Evolutionary conservation across 2,113 vertebrate species (phyloP), one percentile per base, ranked within the genome.

Genomic region (Aphelocoma coerulescens): DNA sequence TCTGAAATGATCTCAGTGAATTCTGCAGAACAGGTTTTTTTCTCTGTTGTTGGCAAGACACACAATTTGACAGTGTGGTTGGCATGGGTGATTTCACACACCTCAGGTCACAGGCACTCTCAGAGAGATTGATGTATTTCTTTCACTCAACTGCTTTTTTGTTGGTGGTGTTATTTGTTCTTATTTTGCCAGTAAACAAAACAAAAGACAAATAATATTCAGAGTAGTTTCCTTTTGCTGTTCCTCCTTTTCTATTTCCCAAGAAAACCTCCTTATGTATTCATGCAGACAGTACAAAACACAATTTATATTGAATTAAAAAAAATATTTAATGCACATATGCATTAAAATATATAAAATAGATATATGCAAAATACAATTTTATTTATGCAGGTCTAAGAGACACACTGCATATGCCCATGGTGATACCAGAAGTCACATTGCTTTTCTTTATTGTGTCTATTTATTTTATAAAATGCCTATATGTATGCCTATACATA

Each of bases 51-150:
- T 37, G 22, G 10, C 26, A 59, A 17, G 20, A 21, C 27, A 15
- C 1, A 2, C 6, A 19, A 9, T 5, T 74, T 62, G 33, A 19
- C 9, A 23, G 19, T 9, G 16, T 43, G 43, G 14, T 16, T 52
- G 65, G 16, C 2, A 1, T 16, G n/a, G n/a, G 3, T 35, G 44
- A 18, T 23, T 28, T 69, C 19, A 20, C 7, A 33, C 1, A 5
- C 7, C 5, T 32, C 16, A 62, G 24, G 33, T 66, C 27, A 27
- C 1, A 0, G 44, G 16, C 9, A 1, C 9, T 43, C 22, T 19
- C 8, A 6, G 7, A 75, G 19, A 82, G 14, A 18, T 6, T 22
- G 10, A 67, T 35, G 11, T 14, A 32, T 91, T 73, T 46, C 22
- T n/a, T 55, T 68, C 33, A 32, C 43, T 33, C 24, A 43, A 2